Evolutionary conservation across 2,797 vertebrate species (phyloP).

Genomic region (Emydoidea blandingii): DNA sequence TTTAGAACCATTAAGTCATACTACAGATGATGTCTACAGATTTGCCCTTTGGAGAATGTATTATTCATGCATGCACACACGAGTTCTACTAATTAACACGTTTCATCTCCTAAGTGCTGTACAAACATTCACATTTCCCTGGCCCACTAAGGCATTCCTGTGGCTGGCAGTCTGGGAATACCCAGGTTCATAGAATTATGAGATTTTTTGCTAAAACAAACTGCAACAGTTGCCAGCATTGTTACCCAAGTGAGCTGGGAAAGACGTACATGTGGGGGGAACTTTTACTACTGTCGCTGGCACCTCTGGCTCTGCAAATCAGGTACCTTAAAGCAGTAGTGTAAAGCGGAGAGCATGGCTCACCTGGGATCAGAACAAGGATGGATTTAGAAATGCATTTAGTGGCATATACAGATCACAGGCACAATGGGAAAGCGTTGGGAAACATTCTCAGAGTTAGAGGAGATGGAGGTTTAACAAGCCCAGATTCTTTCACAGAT

Average conservation of each 20-base stretch:
- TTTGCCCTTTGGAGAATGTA: background rate
- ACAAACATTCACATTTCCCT: background rate
- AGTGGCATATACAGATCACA: background rate
- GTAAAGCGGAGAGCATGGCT: background rate
- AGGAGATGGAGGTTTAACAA: background rate
- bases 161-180: background rate
- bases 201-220: background rate
- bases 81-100: background rate
- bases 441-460: too few species aligned
- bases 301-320: background rate
- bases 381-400: background rate
- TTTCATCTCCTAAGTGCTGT: background rate
- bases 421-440: background rate
- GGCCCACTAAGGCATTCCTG: background rate
- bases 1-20: background rate
- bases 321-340: background rate
- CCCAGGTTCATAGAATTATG: background rate
- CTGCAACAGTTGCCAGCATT: background rate
- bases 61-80: background rate
- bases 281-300: background rate
- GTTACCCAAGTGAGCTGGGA: background rate
- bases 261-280: background rate
- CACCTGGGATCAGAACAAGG: too few species aligned
- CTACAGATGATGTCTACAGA: background rate
- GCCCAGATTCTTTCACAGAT: background rate